Evolutionary conservation across 30 jellyfish, hydroid and myxozoan genomes (phyloP).

Genomic region (Rhopilema esculentum): DNA sequence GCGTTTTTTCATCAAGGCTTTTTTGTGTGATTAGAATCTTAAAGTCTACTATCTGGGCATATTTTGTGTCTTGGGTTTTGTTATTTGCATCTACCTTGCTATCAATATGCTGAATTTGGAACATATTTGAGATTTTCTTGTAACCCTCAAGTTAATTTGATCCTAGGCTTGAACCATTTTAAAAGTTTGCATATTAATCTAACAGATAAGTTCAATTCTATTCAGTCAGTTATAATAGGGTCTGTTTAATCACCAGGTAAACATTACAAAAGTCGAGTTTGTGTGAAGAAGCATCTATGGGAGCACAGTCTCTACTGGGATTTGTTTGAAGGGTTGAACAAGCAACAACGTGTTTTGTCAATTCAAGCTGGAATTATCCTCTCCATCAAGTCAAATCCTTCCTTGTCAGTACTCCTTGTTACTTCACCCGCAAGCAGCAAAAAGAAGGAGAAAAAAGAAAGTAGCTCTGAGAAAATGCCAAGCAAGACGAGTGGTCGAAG

Average conservation of each 20-base stretch:
- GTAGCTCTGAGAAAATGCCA: neutral
- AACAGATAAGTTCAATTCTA: neutral
- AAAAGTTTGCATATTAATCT: no score
- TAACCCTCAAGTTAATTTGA: neutral
- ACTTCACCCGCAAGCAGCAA: constrained; percentile 84
- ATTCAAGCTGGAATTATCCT: constrained; percentile 95
- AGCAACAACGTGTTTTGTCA: constrained; percentile 96
- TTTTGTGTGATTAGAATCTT: no score
- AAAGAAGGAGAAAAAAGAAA: constrained; percentile 80
- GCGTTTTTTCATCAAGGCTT: no score
- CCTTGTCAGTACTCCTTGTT: constrained; percentile 85
- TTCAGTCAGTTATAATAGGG: neutral
- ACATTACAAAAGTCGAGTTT: constrained; percentile 95
- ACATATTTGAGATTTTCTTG: no score
- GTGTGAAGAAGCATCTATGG: constrained; percentile 97
- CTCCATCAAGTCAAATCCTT: constrained; percentile 88
- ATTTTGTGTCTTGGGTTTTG: no score
- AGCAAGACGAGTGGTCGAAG: constrained; percentile 38
- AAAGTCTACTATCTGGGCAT: no score
- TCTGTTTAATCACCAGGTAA: constrained; percentile 61
- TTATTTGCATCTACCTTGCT: no score
- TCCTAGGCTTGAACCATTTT: neutral
- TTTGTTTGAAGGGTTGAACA: constrained; percentile 92
- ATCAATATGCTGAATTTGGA: no score
- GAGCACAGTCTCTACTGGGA: constrained; percentile 98